Evolutionary conservation across 2,113 vertebrate species (phyloP), one percentile per base, ranked within the genome.

Genomic region (Chaenogobius annularis): DNA sequence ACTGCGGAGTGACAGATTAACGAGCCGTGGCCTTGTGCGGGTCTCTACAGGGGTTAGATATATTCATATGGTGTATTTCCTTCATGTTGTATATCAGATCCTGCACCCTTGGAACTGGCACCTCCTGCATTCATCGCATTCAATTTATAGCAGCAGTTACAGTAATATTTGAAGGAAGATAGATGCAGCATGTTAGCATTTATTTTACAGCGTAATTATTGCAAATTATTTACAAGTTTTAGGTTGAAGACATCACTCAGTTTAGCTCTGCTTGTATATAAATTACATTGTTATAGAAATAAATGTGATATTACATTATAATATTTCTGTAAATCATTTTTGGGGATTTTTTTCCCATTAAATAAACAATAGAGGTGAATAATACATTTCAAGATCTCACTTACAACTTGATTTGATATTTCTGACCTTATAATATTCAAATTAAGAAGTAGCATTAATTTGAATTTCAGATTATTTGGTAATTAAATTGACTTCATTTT

Each of bases 1-100:
- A 78, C 80, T 83, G 81, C 85, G 78, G 75, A 87, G 74, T 91
- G 90, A 90, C 88, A 65, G 86, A 90, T 89, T 89, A 85, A 91
- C 85, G 85, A 91, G 87, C 80, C 85, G 70, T 88, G 84, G 81
- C 83, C 88, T 88, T 91, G 87, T 89, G 26, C 64, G 59, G 68
- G 43, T 83, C 72, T 83, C 64, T 61, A 48, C 56, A 35, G 55
- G 69, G 73, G 71, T 54, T 67, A 54, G 50, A 68, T 44, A 48
- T 66, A 56, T 73, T 69, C 40, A 56, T 66, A 31, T 62, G 20
- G 67, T 48, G 10, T 35, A 50, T 17, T 31, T 55, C 37, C 26
- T 17, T 35, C 14, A 35, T 61, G 58, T 61, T 35, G 26, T 61
- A 61, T 61, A 61, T 61, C 58, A 61, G 26, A 61, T 35, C 23